Conservation (phyloP, 2,797 vertebrate genomes). For the Peromyscus nudipes region DNA sequence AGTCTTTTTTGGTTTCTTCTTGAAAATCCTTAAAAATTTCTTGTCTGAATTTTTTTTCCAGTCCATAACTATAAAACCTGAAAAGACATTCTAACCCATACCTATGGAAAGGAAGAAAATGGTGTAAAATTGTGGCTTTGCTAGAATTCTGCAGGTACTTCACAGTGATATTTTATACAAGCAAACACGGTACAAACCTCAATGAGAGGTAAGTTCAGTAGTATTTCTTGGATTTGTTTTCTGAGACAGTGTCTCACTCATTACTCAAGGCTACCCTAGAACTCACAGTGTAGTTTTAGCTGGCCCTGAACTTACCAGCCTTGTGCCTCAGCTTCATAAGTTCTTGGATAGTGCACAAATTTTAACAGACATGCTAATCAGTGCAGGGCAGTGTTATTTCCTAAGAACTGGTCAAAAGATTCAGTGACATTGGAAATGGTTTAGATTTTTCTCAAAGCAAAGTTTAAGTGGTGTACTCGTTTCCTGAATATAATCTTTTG, state of each 20-base stretch:
- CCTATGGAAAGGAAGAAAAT: slow-evolving; percentile 86
- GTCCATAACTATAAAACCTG: slow-evolving; percentile 97
- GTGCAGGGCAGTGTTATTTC: neutral
- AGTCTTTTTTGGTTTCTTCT: slow-evolving; percentile 96
- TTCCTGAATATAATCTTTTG: slow-evolving; percentile 23
- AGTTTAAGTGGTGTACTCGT: neutral
- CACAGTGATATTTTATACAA: neutral
- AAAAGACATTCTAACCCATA: slow-evolving; percentile 98
- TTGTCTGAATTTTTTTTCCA: slow-evolving; percentile 96
- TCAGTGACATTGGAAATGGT: neutral
- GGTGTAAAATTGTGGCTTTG: slow-evolving; percentile 33
- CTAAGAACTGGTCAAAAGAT: slow-evolving; percentile 44
- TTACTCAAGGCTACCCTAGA: neutral
- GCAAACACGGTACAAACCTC: neutral
- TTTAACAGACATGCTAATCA: neutral
- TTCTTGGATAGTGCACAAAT: neutral
- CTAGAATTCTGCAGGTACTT: neutral
- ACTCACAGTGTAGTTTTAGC: neutral
- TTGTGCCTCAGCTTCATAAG: neutral
- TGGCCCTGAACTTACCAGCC: neutral
- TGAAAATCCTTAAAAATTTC: slow-evolving; percentile 98
- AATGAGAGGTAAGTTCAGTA: neutral
- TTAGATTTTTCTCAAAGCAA: slow-evolving; percentile 18
- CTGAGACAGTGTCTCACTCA: neutral
- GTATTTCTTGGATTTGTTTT: neutral